Base-by-base conservation (phyloP, 1,140 invertebrate genomes). In the Ptiloglossa arizonensis region DNA sequence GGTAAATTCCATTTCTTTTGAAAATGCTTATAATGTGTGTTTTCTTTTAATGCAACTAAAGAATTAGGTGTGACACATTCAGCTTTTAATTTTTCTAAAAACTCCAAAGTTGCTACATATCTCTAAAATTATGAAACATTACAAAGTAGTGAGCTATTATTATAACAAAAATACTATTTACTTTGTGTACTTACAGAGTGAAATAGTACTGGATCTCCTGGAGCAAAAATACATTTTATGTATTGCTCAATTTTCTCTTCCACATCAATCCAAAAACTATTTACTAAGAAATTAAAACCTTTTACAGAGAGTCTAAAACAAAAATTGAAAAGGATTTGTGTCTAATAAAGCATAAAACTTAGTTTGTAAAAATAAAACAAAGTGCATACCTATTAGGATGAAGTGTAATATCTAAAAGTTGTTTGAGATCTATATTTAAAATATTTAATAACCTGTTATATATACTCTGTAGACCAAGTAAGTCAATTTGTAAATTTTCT, bases 1-100 rank as follows among this genome's bases (percentile, higher is more conserved):
- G 97, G 96, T 35, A 99, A 93, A 93, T 98, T 98, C 97, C 98
- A 99, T 86, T 96, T 96, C 71, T 95, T 94, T 62, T 97, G 93
- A 91, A 98, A 98, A 59, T 93, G 94, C 86, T 94, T 94, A 81
- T 95, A 96, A 73, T 95, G 95, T 35, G 93, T 89, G 89, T 96
- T 95, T 78, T 93, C 89, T 79, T 94, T 94, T 56, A 97, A 93
- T 22, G 92, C 89, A 46, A 93, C 87, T 44, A 92, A 91, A 80
- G 93, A 94, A 46, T 94, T 93, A 80, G 91, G 79, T 27, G 93
- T 94, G 1, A 92, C 91, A 87, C 96, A 96, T 59, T 94, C 92
- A 29, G 93, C 91, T 89, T 98, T 96, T 84, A 99, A 94, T 86
- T 95, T 95, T 44, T 91, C 93, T 41, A 99, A 89, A 93, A 99